phyloP scores from a whole-genome alignment of 2,797 vertebrate genomes.

The Sebastes dallii region DNA sequence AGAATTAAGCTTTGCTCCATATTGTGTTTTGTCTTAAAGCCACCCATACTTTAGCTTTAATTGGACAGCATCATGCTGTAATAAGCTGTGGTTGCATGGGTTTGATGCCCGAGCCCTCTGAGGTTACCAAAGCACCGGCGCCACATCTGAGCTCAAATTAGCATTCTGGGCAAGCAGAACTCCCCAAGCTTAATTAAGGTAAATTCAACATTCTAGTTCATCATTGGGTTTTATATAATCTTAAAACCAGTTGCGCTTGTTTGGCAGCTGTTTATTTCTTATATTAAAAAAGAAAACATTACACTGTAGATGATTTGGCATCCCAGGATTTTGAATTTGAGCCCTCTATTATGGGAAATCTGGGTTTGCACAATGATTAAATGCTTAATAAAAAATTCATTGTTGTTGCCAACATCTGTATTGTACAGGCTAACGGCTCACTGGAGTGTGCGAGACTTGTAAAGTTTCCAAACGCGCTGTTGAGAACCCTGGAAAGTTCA shows the following conservation, averaged over 20 bases:
- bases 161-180: constrained; percentile 77
- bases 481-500: constrained; percentile 99
- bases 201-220: constrained; percentile 82
- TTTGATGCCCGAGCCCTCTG: constrained; percentile 74
- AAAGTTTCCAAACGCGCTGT: constrained; percentile 98
- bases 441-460: constrained; percentile 98
- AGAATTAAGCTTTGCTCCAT: constrained; percentile 23
- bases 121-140: constrained; percentile 68
- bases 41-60: constrained; percentile 62
- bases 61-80: constrained; percentile 61
- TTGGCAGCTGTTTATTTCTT: constrained; percentile 85
- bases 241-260: constrained; percentile 82
- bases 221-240: constrained; percentile 81
- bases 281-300: constrained; percentile 86
- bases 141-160: constrained; percentile 79
- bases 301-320: constrained; percentile 82
- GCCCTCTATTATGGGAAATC: constrained; percentile 85
- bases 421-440: constrained; percentile 97
- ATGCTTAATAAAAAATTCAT: constrained; percentile 96
- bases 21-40: constrained; percentile 48
- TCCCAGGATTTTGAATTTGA: constrained; percentile 80
- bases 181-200: constrained; percentile 85
- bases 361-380: constrained; percentile 87
- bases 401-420: constrained; percentile 98
- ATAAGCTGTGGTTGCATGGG: constrained; percentile 68